phyloP scores from a whole-genome alignment of 2,797 vertebrate species.

The Lates japonicus region DNA sequence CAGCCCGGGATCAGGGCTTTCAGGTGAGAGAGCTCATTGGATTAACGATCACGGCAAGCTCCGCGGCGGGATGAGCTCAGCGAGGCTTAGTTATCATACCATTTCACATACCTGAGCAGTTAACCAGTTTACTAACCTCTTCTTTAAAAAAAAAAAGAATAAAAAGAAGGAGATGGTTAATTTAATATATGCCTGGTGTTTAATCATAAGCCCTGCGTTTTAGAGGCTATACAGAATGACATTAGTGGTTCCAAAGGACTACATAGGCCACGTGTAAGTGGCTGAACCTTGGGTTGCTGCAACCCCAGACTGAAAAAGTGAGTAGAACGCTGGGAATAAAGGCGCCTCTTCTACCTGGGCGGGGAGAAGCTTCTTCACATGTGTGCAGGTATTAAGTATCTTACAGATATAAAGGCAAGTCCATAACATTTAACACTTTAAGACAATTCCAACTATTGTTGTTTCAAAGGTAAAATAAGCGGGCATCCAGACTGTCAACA shows the following conservation, averaged over 20 bases:
- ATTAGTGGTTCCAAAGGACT: conserved; percentile 59
- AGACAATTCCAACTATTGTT: not conserved
- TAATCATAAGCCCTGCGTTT: conserved; percentile 76
- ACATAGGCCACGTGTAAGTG: conserved; percentile 36
- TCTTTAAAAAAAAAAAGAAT: conserved; percentile 48
- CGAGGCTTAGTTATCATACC: conserved; percentile 74
- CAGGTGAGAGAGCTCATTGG: conserved; percentile 72
- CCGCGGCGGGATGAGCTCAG: conserved; percentile 64
- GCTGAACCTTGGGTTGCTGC: conserved; percentile 42
- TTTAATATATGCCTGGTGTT: conserved; percentile 81
- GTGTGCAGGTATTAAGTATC: not conserved
- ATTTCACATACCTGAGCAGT: conserved; percentile 78
- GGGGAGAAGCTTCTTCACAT: not conserved
- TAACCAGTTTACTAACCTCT: conserved; percentile 69
- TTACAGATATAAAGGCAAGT: no score
- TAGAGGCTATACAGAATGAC: conserved; percentile 54
- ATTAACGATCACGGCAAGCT: conserved; percentile 73
- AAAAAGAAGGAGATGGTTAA: conserved; percentile 62
- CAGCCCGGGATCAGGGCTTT: conserved; percentile 79
- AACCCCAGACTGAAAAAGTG: conserved; percentile 11
- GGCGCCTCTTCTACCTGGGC: not conserved
- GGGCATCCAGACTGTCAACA: not conserved
- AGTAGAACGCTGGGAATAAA: not conserved
- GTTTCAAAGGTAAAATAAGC: not conserved
- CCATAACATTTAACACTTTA: not conserved